Evolutionary conservation across 2,797 vertebrate genomes (phyloP), one percentile per base, ranked within the genome.

Genomic region (Spinus olivaceus): DNA sequence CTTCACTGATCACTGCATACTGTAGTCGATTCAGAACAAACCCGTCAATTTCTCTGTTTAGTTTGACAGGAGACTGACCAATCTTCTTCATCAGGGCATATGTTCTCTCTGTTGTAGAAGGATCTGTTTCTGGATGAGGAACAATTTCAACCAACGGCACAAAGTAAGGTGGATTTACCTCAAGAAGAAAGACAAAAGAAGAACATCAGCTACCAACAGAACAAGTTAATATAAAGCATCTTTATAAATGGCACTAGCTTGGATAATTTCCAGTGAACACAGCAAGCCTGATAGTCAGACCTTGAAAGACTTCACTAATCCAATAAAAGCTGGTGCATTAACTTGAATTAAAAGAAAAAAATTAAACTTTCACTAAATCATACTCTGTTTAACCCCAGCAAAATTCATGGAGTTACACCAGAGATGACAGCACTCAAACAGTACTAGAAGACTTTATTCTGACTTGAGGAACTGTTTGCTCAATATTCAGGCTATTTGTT

Each of bases 81-180:
- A 99, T 98, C 97, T 97, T 98, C 86, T 95, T 98, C 99, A 99
- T 99, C 81, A 99, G 95, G 63, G 97, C 77, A 3, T 98, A 97
- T 18, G 98, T 98, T 94, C 88, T 94, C 79, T 99, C 98, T 97
- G 98, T 93, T 6, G 98, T 98, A 8, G 83, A 81, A 3, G 97
- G 69, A 53, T 97, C 92, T 2, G 99, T 99, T 95, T 99, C 98
- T 8, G 99, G 98, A 97, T 99, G 99, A 89, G 99, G 99, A 56
- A 99, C 98, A 97, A 99, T 98, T 98, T 99, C 99, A 92, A 99
- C 99, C 97, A 99, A 97, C 0, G 98, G 99, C 37, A 99, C 98
- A 25, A 98, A 98, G 94, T 99, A 99, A 6, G 99, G 99, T 7
- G 99, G 99, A 94, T 99, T 99, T 77, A 99, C 99, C 99, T 99